Evolutionary conservation across 2,888 invertebrate species (phyloP).

Genomic region (Drosophila affinis): DNA sequence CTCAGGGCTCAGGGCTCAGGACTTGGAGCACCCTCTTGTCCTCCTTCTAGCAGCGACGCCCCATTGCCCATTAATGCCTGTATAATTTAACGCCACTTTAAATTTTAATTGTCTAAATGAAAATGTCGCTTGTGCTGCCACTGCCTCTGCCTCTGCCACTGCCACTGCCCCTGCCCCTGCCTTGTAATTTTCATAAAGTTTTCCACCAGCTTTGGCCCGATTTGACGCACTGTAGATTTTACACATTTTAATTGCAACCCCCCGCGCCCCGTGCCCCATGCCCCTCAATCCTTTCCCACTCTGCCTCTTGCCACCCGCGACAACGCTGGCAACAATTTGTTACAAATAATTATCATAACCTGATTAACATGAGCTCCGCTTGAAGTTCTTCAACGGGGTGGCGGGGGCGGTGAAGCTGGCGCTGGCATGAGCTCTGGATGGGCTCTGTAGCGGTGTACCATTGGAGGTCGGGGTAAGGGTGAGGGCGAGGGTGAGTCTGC

Average conservation of each 20-base stretch:
- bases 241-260: slow-evolving; percentile 78
- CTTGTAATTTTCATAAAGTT: slow-evolving; percentile 77
- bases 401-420: too few relatives aligned
- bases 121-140: slow-evolving; percentile 65
- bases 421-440: slow-evolving; percentile 45
- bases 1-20: too few relatives aligned
- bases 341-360: slow-evolving; percentile 84
- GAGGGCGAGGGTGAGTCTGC: slow-evolving; percentile 10
- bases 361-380: slow-evolving; percentile 83
- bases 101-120: slow-evolving; percentile 82
- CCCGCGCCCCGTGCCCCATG: not conserved
- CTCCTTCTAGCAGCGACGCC: slow-evolving; percentile 3
- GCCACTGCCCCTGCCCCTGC: slow-evolving; percentile 39
- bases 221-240: slow-evolving; percentile 61
- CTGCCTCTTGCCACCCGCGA: slow-evolving; percentile 10
- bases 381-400: not conserved
- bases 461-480: not conserved
- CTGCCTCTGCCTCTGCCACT: slow-evolving; percentile 35
- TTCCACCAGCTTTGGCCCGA: slow-evolving; percentile 52
- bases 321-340: slow-evolving; percentile 76
- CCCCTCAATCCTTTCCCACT: slow-evolving; percentile 9
- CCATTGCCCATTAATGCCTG: slow-evolving; percentile 73
- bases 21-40: not conserved
- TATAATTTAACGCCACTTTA: slow-evolving; percentile 83
- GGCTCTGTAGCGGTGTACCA: not conserved